phyloP scores from a whole-genome alignment of 2,797 vertebrate species.

The Peromyscus attwateri region DNA sequence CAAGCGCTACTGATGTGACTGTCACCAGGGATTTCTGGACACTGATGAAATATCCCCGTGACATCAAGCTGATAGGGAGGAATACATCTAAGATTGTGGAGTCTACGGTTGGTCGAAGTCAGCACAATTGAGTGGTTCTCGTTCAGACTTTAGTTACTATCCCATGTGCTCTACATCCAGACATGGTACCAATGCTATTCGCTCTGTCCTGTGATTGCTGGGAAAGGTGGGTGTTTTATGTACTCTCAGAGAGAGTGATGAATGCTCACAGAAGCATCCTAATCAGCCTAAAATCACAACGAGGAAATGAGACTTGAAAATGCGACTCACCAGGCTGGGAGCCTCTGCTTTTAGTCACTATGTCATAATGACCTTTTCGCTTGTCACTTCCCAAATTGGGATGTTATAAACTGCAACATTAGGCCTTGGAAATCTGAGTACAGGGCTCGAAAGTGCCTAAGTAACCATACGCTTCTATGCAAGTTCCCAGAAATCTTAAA shows the following conservation, averaged over 20 bases:
- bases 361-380: not conserved
- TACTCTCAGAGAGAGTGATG: not conserved
- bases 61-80: not conserved
- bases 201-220: not conserved
- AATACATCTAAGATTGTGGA: not conserved
- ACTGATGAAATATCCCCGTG: not conserved
- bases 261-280: not conserved
- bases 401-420: not conserved
- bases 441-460: not conserved
- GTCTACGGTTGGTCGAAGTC: not conserved
- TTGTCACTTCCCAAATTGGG: constrained; percentile 14
- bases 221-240: not conserved
- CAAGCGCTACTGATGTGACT: accelerated
- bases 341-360: not conserved
- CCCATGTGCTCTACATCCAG: not conserved
- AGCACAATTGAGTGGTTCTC: not conserved
- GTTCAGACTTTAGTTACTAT: not conserved
- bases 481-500: not conserved
- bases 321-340: not conserved
- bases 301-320: not conserved
- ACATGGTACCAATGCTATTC: not conserved
- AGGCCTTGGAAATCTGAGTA: not conserved
- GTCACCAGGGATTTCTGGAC: not conserved
- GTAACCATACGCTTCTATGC: not conserved
- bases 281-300: not conserved